Evolutionary conservation across 2,888 invertebrate genomes (phyloP), one percentile per base, ranked within the genome.

Genomic region (Diarsia dahlii): DNA sequence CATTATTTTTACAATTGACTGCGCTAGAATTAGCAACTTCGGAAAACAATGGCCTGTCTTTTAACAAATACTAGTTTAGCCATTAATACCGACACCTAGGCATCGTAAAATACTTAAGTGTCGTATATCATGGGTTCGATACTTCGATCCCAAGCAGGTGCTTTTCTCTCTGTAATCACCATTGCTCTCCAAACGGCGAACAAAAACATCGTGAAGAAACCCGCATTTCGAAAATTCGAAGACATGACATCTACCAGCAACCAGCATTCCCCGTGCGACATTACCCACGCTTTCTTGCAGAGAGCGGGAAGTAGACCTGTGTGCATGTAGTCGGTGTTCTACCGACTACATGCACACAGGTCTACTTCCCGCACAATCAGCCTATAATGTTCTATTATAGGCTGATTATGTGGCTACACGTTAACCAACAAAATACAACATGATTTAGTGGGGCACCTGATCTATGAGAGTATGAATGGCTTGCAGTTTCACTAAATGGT

Each of bases 381-480:
- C n/a, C n/a, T n/a, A n/a, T n/a, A n/a, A n/a, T n/a, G n/a, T n/a
- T n/a, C n/a, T n/a, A 20, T 62, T 20, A 12, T 12, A 12, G 39
- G 62, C 62, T 60, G 60, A 34, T 60, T 18, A 60, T 39, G 50
- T 20, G 60, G 60, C 18, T 60, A 18, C 15, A 60, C 18, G 18
- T 39, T 8, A 39, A 39, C 39, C 39, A 39, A 39, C 39, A 6
- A 28, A 54, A 50, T 39, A 46, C 3, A 48, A 69, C 63, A 69
- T 58, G 5, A 15, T 20, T n/a, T 46, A 52, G 12, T n/a, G 18
- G 0, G 18, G 34, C 34, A 96, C 96, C 93, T 94, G 93, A 84
- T 95, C 94, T 68, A 95, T 82, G n/a, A 96, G 71, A 46, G 89
- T 93, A 76, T 96, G 96, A 50, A 96, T 73, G 2, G 96, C 95